Evolutionary conservation across 2,888 invertebrate species (phyloP).

Genomic region (Baccha elongata): DNA sequence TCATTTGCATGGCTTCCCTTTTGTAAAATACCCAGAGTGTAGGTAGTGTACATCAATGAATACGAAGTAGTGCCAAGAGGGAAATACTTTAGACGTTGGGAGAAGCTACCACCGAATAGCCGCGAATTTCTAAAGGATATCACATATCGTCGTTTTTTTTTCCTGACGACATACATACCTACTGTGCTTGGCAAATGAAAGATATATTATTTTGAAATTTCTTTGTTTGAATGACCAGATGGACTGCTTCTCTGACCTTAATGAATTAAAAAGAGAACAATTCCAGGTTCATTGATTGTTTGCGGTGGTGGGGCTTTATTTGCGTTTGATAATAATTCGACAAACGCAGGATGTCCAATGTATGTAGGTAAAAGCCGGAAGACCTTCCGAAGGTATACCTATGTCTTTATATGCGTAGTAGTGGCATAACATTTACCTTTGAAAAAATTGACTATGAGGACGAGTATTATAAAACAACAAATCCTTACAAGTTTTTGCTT

Average conservation of each 20-base stretch:
- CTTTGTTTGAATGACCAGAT: constrained; percentile 44
- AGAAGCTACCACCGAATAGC: constrained; percentile 13
- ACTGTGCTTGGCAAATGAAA: neutral
- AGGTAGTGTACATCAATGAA: constrained; percentile 22
- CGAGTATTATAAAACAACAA: no score
- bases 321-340: constrained; percentile 4
- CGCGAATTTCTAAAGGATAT: constrained; percentile 31
- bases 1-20: constrained; percentile 40
- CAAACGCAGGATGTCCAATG: neutral
- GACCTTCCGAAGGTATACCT: neutral
- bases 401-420: neutral
- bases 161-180: neutral
- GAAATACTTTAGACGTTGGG: no score
- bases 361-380: neutral
- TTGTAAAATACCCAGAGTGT: neutral
- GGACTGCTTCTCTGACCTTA: constrained; percentile 47
- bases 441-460: no score
- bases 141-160: constrained; percentile 33
- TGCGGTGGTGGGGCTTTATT: neutral
- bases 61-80: neutral
- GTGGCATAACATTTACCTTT: neutral
- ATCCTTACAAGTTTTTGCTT: no score
- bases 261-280: neutral
- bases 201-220: neutral
- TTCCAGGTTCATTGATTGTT: constrained; percentile 1